phyloP scores from a whole-genome alignment of 2,888 invertebrate genomes.

The Agapostemon virescens region DNA sequence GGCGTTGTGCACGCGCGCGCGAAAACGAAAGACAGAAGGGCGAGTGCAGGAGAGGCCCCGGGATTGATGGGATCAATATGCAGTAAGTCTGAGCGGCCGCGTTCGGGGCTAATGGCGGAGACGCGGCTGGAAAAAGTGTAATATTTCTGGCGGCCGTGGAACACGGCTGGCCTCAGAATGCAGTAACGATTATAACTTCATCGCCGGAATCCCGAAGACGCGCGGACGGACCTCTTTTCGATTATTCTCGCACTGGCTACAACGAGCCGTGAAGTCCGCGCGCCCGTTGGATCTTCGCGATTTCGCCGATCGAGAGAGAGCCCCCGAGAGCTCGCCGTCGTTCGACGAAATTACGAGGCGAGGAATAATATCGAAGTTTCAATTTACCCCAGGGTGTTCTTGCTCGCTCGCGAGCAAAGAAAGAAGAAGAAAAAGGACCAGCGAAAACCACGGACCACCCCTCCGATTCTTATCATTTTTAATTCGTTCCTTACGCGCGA shows the following conservation, averaged over 20 bases:
- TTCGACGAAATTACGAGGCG: conserved; percentile 38
- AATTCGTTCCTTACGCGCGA: conserved; percentile 45
- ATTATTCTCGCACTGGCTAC: not conserved
- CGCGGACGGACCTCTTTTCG: not conserved
- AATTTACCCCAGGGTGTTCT: conserved; percentile 35
- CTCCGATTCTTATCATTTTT: conserved; percentile 51
- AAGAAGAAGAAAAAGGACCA: not conserved
- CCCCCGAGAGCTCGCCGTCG: too few species aligned
- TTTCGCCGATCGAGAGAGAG: not conserved
- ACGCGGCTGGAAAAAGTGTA: conserved; percentile 59
- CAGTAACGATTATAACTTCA: conserved; percentile 14
- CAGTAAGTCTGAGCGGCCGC: conserved; percentile 77
- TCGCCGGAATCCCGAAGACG: too few species aligned
- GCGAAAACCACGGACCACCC: not conserved
- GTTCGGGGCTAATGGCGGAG: conserved; percentile 76
- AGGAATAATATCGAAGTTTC: conserved; percentile 39
- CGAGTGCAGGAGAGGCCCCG: conserved; percentile 65
- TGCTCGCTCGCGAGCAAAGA: not conserved
- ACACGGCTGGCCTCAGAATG: conserved; percentile 16
- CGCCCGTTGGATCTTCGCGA: too few species aligned
- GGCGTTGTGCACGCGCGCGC: conserved; percentile 21
- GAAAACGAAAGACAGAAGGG: conserved; percentile 58
- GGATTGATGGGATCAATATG: conserved; percentile 80
- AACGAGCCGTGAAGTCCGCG: not conserved
- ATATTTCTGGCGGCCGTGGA: conserved; percentile 41